Conservation (phyloP, 1,140 invertebrate species). For the Theocolax elegans region DNA sequence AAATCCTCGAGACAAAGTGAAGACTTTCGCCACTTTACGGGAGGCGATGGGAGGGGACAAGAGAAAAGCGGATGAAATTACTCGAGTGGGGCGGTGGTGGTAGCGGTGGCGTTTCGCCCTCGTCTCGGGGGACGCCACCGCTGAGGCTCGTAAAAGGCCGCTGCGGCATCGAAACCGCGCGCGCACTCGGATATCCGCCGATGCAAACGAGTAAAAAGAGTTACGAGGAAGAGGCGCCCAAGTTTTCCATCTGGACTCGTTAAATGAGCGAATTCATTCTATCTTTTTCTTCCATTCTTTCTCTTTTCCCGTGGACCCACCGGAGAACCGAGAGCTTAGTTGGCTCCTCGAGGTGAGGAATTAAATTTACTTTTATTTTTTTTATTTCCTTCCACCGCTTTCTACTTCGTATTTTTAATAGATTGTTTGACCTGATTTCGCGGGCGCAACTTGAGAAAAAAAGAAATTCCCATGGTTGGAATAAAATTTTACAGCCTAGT, state of each 20-base stretch:
- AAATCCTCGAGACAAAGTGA: slow-evolving; percentile 13
- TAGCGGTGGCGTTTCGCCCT: slow-evolving; percentile 4
- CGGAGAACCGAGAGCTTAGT: slow-evolving; percentile 26
- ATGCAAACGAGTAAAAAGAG: slow-evolving; percentile 38
- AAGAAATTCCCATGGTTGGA: no score
- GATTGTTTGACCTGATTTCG: slow-evolving; percentile 7
- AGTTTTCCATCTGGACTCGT: slow-evolving; percentile 57
- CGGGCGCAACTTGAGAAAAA: no score
- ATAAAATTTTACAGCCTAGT: no score
- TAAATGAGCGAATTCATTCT: slow-evolving; percentile 48
- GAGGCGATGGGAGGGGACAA: no score
- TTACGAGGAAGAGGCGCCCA: slow-evolving; percentile 40
- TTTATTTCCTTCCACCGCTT: slow-evolving; percentile 5
- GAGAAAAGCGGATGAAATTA: slow-evolving; percentile 22
- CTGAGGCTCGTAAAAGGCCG: slow-evolving; percentile 14
- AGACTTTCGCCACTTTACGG: neutral
- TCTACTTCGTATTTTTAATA: slow-evolving; percentile 4
- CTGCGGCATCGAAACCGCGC: no score
- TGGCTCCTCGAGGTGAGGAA: slow-evolving; percentile 48
- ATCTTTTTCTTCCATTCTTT: no score
- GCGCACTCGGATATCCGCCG: slow-evolving; percentile 3
- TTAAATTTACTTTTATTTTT: slow-evolving; percentile 1
- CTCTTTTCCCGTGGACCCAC: neutral
- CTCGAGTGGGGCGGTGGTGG: neutral
- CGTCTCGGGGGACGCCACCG: slow-evolving; percentile 19